Evolutionary conservation across 2,888 invertebrate genomes (phyloP).

Genomic region (Philereme vetulata): DNA sequence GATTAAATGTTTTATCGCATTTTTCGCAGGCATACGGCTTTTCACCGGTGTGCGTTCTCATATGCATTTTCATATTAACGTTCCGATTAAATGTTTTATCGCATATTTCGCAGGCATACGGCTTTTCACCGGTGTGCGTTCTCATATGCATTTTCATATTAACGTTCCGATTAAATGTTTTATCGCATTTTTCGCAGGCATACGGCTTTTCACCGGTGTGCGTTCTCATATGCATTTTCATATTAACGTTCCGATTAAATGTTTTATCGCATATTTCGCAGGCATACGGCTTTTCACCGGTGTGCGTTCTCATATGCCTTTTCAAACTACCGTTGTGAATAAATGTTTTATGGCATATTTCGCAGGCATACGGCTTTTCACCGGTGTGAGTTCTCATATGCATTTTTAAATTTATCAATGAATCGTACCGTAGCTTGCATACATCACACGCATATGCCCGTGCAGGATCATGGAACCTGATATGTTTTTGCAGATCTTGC

Average conservation of each 20-base stretch:
- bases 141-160: constrained; percentile 9
- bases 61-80: not conserved
- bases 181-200: constrained; percentile 7
- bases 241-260: not conserved
- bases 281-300: constrained; percentile 3
- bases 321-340: not conserved
- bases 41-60: constrained; percentile 8
- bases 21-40: not conserved
- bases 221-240: constrained; percentile 1
- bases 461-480: constrained; percentile 21
- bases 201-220: not conserved
- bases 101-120: constrained; percentile 7
- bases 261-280: constrained; percentile 4
- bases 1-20: not conserved
- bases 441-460: constrained; percentile 21
- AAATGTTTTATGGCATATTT: not conserved
- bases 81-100: not conserved
- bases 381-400: constrained; percentile 5
- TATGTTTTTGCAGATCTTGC: constrained; percentile 21
- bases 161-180: not conserved
- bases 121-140: constrained; percentile 10
- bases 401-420: not conserved
- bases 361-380: constrained; percentile 1
- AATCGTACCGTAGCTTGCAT: constrained; percentile 18
- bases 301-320: constrained; percentile 3